A percentile compares a stretch with the other conserved stretches of the same genome.
phyloP scores from a whole-genome alignment of 2,113 vertebrate genomes.

The Oryzias celebensis region DNA sequence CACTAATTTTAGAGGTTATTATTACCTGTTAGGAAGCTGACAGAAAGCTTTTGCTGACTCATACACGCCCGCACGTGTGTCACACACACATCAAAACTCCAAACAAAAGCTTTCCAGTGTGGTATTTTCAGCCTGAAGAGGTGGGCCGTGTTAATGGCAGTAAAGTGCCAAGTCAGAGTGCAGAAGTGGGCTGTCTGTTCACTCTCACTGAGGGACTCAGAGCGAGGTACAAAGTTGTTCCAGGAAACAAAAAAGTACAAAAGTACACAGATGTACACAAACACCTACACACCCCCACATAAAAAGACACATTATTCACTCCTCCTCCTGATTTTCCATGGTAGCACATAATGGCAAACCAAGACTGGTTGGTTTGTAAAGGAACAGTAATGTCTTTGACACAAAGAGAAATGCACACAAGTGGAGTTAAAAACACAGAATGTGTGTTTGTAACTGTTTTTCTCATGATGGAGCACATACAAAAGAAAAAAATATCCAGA shows the following conservation, averaged over 20 bases:
- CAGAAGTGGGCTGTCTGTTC: constrained; percentile 42
- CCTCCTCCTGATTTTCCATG: constrained; percentile 58
- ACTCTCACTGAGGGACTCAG: constrained; percentile 43
- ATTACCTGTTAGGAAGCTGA: constrained; percentile 26
- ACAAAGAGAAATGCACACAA: too few species aligned
- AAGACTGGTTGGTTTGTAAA: constrained; percentile 20
- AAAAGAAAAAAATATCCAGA: too few species aligned
- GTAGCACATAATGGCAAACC: constrained; percentile 46
- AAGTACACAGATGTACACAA: constrained; percentile 14
- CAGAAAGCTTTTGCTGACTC: constrained; percentile 41
- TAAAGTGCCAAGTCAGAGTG: constrained; percentile 58
- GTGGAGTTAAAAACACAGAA: too few species aligned
- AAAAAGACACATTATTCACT: constrained; percentile 41
- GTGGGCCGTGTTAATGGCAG: constrained; percentile 55
- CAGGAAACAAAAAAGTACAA: constrained; percentile 30
- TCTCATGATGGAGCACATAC: too few species aligned
- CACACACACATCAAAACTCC: constrained; percentile 19
- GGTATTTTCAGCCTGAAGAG: constrained; percentile 44
- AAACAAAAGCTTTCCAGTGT: constrained; percentile 65
- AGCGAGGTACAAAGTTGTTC: constrained; percentile 38
- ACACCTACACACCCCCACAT: constrained; percentile 23
- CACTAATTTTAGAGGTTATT: constrained; percentile 16
- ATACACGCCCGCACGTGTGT: constrained; percentile 11
- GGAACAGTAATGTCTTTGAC: constrained; percentile 13
- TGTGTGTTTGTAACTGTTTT: too few species aligned